These are phyloP conservation scores for Amphibalanus amphitrite DNA, from an alignment of 1,140 invertebrate species.

Conservation along the genomic window DNA sequence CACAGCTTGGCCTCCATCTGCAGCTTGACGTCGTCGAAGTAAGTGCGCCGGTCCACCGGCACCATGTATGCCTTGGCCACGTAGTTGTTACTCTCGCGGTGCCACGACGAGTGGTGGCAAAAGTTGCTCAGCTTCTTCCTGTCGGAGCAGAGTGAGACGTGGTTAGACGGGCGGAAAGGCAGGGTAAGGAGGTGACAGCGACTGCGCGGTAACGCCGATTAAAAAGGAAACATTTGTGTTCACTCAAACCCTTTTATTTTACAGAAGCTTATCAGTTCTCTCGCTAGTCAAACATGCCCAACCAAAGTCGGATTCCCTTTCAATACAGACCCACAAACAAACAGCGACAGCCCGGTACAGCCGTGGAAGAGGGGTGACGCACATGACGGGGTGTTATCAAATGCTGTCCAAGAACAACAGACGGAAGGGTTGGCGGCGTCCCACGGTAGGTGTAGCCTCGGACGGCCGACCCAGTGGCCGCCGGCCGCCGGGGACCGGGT, in stretches of 20 bases:
- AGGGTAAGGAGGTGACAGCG: background rate
- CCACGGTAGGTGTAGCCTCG: too few species aligned
- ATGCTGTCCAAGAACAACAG: too few species aligned
- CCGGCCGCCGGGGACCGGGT: too few species aligned
- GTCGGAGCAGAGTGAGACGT: slow-evolving; percentile 9
- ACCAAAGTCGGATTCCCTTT: too few species aligned
- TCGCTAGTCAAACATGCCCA: too few species aligned
- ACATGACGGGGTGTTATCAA: too few species aligned
- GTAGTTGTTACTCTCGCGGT: slow-evolving; percentile 36
- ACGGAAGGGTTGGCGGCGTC: too few species aligned
- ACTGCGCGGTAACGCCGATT: background rate
- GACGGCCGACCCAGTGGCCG: too few species aligned
- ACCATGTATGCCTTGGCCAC: slow-evolving; percentile 35
- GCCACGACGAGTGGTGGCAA: slow-evolving; percentile 29
- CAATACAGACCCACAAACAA: too few species aligned
- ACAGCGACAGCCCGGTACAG: too few species aligned
- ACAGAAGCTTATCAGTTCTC: too few species aligned
- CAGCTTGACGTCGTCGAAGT: slow-evolving; percentile 35
- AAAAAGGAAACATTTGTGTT: background rate
- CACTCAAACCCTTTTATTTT: background rate
- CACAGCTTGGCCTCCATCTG: slow-evolving; percentile 45
- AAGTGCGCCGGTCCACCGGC: slow-evolving; percentile 29
- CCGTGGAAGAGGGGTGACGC: too few species aligned
- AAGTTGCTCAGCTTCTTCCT: slow-evolving; percentile 38
- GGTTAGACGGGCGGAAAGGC: background rate